Evolutionary conservation across 2,888 invertebrate species (phyloP), one percentile per base, ranked within the genome.

Genomic region (Netelia virgata): DNA sequence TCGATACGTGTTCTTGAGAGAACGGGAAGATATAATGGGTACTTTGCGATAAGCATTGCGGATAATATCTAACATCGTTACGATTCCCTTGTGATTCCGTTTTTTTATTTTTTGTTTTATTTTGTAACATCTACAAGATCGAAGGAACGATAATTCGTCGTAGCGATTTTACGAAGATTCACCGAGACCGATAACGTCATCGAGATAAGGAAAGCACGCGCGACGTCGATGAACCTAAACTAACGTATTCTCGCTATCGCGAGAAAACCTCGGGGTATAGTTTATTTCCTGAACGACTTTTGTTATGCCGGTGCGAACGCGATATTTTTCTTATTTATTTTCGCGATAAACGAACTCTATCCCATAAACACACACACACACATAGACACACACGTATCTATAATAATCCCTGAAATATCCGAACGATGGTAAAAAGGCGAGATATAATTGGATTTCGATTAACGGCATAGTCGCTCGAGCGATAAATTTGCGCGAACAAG

Each of bases 201-300:
- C 9, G 6, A 50, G 50, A 74, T 50, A 70, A 66, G 53, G 53
- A 41, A 16, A n/a, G 66, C 20, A 57, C 66, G 18, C 57, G 16
- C 43, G 23, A 66, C 66, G 41, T 55, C 66, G 75, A 76, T 55
- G 41, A 75, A 75, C 61, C 16, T 53, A n/a, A 16, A 23, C 61
- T 73, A 53, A 8, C 36, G 18, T 61, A 73, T 50, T 63, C 50
- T 20, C 16, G 14, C 5, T 64, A 74, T 50, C 50, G 8, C n/a
- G n/a, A 63, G 41, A 36, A 63, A 63, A 63, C 9, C 63, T 57
- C 18, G 16, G 9, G n/a, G 20, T 23, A 63, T 6, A n/a, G 11
- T 36, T 14, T 36, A 28, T 63, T 63, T 36, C 63, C 28, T 36
- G 41, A 63, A n/a, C 63, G n/a, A 14, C 20, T 20, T 16, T 36